A percentile compares a stretch with the other conserved stretches of the same genome.
Conservation (phyloP, 2,113 vertebrate species). For the Callithrix jacchus region DNA sequence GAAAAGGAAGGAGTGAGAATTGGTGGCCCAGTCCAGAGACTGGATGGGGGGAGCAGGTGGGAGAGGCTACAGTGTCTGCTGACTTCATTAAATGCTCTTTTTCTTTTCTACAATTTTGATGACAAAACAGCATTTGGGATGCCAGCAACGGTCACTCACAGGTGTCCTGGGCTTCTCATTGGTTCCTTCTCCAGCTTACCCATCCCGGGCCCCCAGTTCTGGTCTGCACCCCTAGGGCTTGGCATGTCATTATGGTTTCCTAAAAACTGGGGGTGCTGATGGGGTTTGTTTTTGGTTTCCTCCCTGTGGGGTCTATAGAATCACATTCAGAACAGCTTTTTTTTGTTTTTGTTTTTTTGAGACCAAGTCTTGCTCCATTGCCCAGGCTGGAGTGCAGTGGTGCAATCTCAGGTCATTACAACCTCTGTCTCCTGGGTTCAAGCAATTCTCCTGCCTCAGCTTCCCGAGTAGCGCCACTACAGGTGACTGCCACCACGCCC, state of each 20-base stretch:
- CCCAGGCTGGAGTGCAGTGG: no score
- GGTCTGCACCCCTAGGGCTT: background rate
- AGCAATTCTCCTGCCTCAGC: no score
- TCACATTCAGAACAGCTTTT: background rate
- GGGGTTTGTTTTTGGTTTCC: no score
- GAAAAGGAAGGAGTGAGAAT: background rate
- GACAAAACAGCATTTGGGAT: background rate
- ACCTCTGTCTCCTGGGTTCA: no score
- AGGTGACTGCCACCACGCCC: no score
- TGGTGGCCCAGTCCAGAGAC: background rate
- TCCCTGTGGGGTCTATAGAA: background rate
- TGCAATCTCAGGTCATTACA: no score
- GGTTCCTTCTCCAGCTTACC: background rate
- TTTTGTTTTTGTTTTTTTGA: no score
- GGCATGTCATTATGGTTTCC: background rate
- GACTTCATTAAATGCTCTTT: background rate
- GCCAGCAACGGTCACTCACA: background rate
- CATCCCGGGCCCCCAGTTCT: rapidly evolving
- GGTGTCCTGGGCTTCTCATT: background rate
- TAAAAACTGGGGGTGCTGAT: rapidly evolving
- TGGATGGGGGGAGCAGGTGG: rapidly evolving
- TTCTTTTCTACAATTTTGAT: background rate
- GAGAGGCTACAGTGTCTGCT: background rate
- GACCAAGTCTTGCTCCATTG: no score
- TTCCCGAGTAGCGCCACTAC: no score